Base-by-base conservation (phyloP, 2,113 vertebrate genomes). In the Pedetes capensis region DNA sequence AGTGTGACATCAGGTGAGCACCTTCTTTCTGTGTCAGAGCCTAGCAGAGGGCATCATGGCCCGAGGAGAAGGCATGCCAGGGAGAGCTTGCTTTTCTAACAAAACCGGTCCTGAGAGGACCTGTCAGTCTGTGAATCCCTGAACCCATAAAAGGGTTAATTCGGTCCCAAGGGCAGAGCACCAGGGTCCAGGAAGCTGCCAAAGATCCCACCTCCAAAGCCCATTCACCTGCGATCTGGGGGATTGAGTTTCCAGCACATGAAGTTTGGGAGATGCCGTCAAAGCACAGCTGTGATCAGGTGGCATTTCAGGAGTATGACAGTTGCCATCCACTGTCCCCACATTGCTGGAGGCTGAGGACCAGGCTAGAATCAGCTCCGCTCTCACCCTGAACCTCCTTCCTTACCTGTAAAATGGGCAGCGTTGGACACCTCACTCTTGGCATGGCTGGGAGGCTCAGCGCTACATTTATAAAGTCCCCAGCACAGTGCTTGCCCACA, bases 401-500 rank as follows among this genome's bases (percentile, higher is more conserved):
- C 25, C 72, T 25, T 1, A 4, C 14, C 42, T 61, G 34, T 39
- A 22, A 4, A 14, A 51, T 51, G 51, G 14, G 51, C 51, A 51
- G 51, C 14, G 51, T 51, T n/a, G n/a, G n/a, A n/a, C n/a, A n/a
- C n/a, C n/a, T n/a, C 51, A 51, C 51, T 51, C 51, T 51, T 51
- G 51, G 51, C 14, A 51, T 10, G 8, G 51, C 14, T 14, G 8
- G 8, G 51, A 14, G 51, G 51, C 51, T 51, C 51, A 51, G 51
- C 14, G 51, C 51, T 51, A 14, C 8, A 14, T 51, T 51, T 8
- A 79, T 8, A 79, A n/a, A 7, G 1, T 34, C 34, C 49, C 0
- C 29, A 2, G 6, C 32, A 20, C 14, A 2, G 49, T 0, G 0
- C 44, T 2, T 22, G 53, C 17, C n/a, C 44, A 9, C 11, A 51